Evolutionary conservation across 2,888 invertebrate species (phyloP), one percentile per base, ranked within the genome.

Genomic region (Cerastoderma edule): DNA sequence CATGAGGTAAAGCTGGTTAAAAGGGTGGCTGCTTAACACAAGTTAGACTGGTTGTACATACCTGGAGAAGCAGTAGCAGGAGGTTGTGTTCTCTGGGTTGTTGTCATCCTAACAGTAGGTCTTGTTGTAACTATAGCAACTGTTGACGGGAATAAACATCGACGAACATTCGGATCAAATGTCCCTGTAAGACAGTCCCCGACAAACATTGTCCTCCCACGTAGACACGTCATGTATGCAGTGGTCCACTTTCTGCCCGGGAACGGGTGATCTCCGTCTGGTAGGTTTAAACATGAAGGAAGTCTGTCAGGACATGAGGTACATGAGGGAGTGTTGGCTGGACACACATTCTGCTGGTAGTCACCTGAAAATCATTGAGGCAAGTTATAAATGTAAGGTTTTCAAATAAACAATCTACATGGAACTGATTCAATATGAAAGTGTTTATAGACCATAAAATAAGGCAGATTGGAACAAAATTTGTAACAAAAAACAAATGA

Each of bases 201-300:
- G 10, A 82, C 60, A 44, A 27, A 69, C 19, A 75, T 76, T 5
- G 85, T 85, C 13, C 85, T 75, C 22, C 83, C 83, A 19, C 33
- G 60, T 10, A 72, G 73, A 39, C 85, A 85, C 16, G 72, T 72
- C 33, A 85, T 68, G 50, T 85, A 85, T 22, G 67, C 68, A 19
- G 76, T 44, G 30, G 78, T 72, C 67, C 78, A 78, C n/a, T 67
- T 30, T 46, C 68, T 68, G 10, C 77, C 75, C 0, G 78, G 77
- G 63, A 82, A 73, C 2, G 65, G 28, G 66, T 85, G 80, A 56
- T 78, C 67, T 13, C 85, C 85, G 66, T 85, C 77, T 22, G 76
- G 57, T 19, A 81, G 56, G 19, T 79, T 78, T 13, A 69, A 64
- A 70, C 85, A 85, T 22, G 84, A 84, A 6, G 85, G 85, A 5